Evolutionary conservation across 2,113 vertebrate genomes (phyloP), one percentile per base, ranked within the genome.

Genomic region (Nanorana parkeri): DNA sequence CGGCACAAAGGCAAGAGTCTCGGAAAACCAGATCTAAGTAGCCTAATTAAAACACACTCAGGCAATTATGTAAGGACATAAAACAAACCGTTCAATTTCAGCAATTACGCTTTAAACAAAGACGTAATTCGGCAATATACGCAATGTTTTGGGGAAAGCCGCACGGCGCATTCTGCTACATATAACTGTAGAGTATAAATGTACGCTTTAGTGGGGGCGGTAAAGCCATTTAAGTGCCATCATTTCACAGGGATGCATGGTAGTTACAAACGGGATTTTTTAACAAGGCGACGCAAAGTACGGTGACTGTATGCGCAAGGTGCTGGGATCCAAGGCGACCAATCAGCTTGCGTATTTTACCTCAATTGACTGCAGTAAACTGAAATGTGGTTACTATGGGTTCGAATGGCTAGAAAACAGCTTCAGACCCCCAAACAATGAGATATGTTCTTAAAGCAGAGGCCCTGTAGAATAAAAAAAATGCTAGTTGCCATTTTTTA

Each of bases 21-120:
- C 6, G 29, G n/a, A 65, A 29, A 64, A 73, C 47, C 13, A 28
- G 17, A 47, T 24, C 26, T 65, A 54, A 67, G 63, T 21, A 73
- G 78, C 47, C 58, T 74, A 75, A 82, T 82, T 82, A 75, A n/a
- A 68, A 75, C 63, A 29, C 61, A 75, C 41, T 21, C 69, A 41
- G 29, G 71, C 60, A 74, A 81, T 81, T 74, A 66, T n/a, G 41
- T 64, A 29, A 65, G 56, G 55, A 80, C 78, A 52, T 80, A 82
- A 75, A 74, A 82, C 52, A 75, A 82, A 75, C 28, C 71, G 28
- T 82, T 16, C 63, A 66, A 82, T 75, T 75, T 67, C 10, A 47
- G 28, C 63, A 75, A 82, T 82, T 82, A 75, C 6, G n/a, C 52
- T 41, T 67, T 26, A 82, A 75, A 81, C 68, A 81, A 81, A 81